phyloP scores from a whole-genome alignment of 2,113 vertebrate genomes.

The Dunckerocampus dactyliophorus region DNA sequence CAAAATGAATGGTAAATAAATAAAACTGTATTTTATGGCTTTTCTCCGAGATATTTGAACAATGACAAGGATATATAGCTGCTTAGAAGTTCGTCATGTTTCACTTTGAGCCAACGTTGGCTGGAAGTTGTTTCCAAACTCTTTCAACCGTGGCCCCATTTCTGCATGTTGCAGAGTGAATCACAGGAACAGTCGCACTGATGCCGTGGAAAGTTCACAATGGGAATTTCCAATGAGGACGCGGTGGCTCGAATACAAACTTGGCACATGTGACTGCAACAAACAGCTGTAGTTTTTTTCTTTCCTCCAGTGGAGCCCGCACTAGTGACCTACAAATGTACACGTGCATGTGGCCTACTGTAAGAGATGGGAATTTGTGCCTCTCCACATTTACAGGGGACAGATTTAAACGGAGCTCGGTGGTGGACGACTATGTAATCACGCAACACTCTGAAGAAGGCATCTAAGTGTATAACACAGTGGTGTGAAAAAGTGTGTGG shows the following conservation, averaged over 20 bases:
- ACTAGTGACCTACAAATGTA: slow-evolving; percentile 55
- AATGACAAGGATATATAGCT: slow-evolving; percentile 24
- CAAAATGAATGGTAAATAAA: background rate
- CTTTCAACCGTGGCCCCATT: slow-evolving; percentile 25
- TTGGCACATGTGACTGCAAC: slow-evolving; percentile 26
- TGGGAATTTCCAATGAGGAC: slow-evolving; percentile 54
- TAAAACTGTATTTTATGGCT: slow-evolving; percentile 7
- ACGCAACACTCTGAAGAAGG: too few species aligned
- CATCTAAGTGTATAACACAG: too few species aligned
- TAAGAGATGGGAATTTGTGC: slow-evolving; percentile 8
- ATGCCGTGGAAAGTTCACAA: slow-evolving; percentile 50
- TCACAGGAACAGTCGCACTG: slow-evolving; percentile 26
- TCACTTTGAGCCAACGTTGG: slow-evolving; percentile 28
- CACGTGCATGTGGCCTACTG: slow-evolving; percentile 28
- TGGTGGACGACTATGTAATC: too few species aligned
- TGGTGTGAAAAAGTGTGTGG: too few species aligned
- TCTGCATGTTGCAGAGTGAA: slow-evolving; percentile 23
- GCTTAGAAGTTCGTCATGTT: slow-evolving; percentile 23
- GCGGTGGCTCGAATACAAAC: slow-evolving; percentile 28
- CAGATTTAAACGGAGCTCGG: background rate
- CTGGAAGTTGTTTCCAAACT: slow-evolving; percentile 7
- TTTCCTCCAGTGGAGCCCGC: slow-evolving; percentile 21
- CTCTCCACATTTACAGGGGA: background rate
- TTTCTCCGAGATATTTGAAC: slow-evolving; percentile 27
- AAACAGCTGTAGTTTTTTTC: slow-evolving; percentile 19